A percentile compares a stretch with the other conserved stretches of the same genome.
phyloP scores from a whole-genome alignment of 2,113 vertebrate species.

The Paramormyrops kingsleyae region DNA sequence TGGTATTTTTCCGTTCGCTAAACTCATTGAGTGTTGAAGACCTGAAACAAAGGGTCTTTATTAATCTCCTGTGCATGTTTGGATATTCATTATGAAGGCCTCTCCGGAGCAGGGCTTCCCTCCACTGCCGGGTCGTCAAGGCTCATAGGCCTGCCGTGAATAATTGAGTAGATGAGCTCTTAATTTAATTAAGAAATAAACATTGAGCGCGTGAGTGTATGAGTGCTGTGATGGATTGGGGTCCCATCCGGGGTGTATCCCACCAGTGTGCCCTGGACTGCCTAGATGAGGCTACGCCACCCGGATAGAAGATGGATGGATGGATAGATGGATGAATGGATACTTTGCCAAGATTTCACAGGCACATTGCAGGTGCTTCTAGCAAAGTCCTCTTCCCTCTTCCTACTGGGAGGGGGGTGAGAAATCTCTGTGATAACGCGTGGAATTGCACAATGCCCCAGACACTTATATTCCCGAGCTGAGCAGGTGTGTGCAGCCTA shows the following conservation, averaged over 20 bases:
- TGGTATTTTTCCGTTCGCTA: not conserved
- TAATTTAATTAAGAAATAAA: conserved; percentile 16
- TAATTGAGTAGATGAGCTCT: not conserved
- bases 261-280: not conserved
- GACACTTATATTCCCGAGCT: not conserved
- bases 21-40: conserved; percentile 5
- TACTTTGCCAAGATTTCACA: not conserved
- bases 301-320: not conserved
- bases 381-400: not conserved
- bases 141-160: not conserved
- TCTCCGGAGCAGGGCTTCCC: not conserved
- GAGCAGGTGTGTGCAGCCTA: not conserved
- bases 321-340: not conserved
- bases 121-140: not conserved
- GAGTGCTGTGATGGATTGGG: not conserved
- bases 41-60: not conserved
- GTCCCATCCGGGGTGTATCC: not conserved
- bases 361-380: not conserved
- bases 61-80: not conserved
- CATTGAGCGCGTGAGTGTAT: not conserved
- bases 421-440: no score
- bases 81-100: conserved; percentile 8
- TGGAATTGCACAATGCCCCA: not conserved
- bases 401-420: not conserved
- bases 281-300: not conserved